phyloP scores from a whole-genome alignment of 2,888 invertebrate species.

The Nebria salina region DNA sequence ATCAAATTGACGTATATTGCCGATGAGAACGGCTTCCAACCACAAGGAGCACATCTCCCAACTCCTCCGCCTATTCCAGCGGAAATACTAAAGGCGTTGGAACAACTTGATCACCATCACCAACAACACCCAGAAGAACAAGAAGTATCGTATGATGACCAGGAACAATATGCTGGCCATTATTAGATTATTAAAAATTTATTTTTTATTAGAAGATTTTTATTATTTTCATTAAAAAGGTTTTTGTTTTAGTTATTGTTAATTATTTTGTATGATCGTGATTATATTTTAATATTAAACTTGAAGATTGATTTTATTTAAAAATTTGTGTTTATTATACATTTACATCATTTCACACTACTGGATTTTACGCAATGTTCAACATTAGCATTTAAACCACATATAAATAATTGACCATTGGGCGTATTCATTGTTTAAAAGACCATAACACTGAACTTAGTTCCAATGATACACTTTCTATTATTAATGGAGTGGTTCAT shows the following conservation, averaged over 20 bases:
- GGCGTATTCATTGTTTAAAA: constrained; percentile 6
- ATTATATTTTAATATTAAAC: too few relatives aligned
- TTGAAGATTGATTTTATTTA: too few relatives aligned
- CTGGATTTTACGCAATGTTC: not conserved
- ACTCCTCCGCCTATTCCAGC: constrained; percentile 84
- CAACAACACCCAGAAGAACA: constrained; percentile 35
- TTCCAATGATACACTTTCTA: constrained; percentile 35
- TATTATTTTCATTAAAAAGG: too few relatives aligned
- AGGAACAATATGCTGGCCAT: constrained; percentile 32
- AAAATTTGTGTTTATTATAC: too few relatives aligned
- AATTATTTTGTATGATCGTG: too few relatives aligned
- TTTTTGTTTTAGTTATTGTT: too few relatives aligned
- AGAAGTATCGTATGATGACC: constrained; percentile 37
- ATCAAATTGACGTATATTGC: constrained; percentile 74
- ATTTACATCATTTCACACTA: not conserved
- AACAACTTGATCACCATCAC: constrained; percentile 35
- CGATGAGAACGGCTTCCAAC: constrained; percentile 74
- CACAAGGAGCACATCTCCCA: constrained; percentile 77
- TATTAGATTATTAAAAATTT: constrained; percentile 3
- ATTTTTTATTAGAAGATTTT: not conserved
- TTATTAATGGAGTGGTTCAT: constrained; percentile 19
- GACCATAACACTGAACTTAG: constrained; percentile 22
- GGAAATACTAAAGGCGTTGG: constrained; percentile 72
- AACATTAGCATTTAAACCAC: not conserved
- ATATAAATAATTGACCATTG: not conserved